These are phyloP conservation scores for Temnothorax unifasciatus DNA, from an alignment of 2,888 invertebrate species.

Conservation along the genomic window DNA sequence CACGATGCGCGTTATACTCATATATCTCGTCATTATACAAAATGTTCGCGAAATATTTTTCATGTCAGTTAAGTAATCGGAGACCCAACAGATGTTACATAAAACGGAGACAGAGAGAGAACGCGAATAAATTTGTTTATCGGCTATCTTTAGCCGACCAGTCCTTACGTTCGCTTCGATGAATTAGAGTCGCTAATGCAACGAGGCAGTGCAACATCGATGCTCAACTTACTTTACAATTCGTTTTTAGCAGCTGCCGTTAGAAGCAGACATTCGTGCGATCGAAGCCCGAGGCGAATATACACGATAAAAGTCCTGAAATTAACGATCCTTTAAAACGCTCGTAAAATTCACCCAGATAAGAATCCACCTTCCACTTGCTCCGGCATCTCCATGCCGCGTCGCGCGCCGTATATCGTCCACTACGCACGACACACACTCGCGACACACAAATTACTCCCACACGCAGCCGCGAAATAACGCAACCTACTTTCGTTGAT, in stretches of 20 bases:
- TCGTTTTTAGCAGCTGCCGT: slow-evolving; percentile 49
- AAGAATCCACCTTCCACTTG: slow-evolving; percentile 72
- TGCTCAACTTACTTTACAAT: slow-evolving; percentile 47
- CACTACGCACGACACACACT: slow-evolving; percentile 63
- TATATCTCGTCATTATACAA: not conserved
- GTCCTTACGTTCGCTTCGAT: slow-evolving; percentile 12
- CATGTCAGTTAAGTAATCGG: not conserved
- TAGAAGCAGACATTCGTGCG: slow-evolving; percentile 9
- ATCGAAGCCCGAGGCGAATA: slow-evolving; percentile 28
- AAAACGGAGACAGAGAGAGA: not conserved
- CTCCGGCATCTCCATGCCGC: slow-evolving; percentile 33
- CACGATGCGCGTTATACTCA: too few relatives aligned
- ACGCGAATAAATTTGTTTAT: slow-evolving; percentile 41
- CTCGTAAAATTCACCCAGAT: slow-evolving; percentile 77
- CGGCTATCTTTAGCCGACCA: not conserved
- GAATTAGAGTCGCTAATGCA: slow-evolving; percentile 42
- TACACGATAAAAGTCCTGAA: slow-evolving; percentile 69
- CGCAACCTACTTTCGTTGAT: slow-evolving; percentile 61
- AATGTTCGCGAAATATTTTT: not conserved
- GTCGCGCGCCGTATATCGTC: slow-evolving; percentile 55
- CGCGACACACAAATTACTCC: slow-evolving; percentile 73
- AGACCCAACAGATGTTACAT: not conserved
- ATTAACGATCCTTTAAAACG: slow-evolving; percentile 80
- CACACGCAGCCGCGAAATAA: slow-evolving; percentile 66
- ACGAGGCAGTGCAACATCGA: slow-evolving; percentile 41